These are phyloP conservation scores for Paradoxurus hermaphroditus DNA, from an alignment of 2,113 vertebrate species.

Conservation along the genomic window DNA sequence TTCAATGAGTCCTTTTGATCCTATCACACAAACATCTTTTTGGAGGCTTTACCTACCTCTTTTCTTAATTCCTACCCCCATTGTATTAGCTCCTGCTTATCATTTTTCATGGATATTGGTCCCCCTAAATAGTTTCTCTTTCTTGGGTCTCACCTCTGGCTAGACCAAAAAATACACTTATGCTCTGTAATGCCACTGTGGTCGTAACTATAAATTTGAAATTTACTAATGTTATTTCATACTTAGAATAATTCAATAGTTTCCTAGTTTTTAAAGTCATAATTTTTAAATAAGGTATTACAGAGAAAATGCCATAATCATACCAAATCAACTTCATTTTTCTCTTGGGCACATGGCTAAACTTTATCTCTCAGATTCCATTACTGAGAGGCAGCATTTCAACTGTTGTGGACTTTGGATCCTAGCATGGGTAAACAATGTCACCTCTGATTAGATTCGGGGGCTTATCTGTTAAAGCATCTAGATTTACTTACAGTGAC, in stretches of 20 bases:
- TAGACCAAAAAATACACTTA: neutral
- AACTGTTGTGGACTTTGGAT: neutral
- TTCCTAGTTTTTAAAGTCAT: neutral
- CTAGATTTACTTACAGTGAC: neutral
- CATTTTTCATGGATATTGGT: neutral
- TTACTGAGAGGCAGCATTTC: neutral
- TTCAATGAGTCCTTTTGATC: neutral
- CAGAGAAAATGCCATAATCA: neutral
- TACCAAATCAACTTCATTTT: neutral
- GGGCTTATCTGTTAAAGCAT: neutral
- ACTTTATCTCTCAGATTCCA: neutral
- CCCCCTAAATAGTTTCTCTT: fast-evolving
- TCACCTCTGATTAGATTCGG: neutral
- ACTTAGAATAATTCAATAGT: neutral
- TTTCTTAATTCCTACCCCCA: neutral
- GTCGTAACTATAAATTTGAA: neutral
- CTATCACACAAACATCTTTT: neutral
- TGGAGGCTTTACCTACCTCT: neutral
- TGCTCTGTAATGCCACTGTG: neutral
- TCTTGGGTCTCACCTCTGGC: neutral
- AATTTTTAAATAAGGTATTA: neutral
- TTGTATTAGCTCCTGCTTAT: neutral
- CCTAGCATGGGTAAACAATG: neutral
- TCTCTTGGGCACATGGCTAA: neutral
- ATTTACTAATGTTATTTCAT: neutral